phyloP scores from a whole-genome alignment of 2,113 vertebrate genomes.

The Piaya cayana region DNA sequence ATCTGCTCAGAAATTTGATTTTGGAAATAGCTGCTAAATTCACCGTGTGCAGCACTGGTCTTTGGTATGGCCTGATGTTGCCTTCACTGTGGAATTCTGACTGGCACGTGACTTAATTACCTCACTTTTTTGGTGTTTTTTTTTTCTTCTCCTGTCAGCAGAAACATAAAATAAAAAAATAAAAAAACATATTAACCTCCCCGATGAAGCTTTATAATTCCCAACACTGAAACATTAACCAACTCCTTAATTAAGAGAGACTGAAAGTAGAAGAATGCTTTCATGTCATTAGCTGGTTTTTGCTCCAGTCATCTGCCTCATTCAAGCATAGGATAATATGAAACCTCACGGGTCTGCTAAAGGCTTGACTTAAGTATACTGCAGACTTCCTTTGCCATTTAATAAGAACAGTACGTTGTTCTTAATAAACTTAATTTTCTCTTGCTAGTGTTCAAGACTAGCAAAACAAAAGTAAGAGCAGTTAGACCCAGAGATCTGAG shows the following conservation, averaged over 20 bases:
- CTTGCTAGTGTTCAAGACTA: background rate
- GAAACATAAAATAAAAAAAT: conserved; percentile 56
- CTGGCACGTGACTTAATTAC: conserved; percentile 24
- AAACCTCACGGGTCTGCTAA: conserved; percentile 67
- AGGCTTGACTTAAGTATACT: conserved; percentile 56
- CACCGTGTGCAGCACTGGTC: background rate
- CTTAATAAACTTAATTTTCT: conserved; percentile 28
- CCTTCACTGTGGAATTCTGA: background rate
- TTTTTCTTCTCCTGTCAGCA: conserved; percentile 10
- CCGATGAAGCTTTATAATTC: conserved; percentile 52
- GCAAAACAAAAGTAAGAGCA: background rate
- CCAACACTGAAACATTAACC: conserved; percentile 59
- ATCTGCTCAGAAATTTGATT: conserved; percentile 10
- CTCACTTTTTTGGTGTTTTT: background rate
- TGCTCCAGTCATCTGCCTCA: conserved; percentile 64
- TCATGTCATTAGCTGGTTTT: conserved; percentile 69
- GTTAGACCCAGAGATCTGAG: background rate
- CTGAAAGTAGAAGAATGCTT: conserved; percentile 68
- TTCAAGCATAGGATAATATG: conserved; percentile 69
- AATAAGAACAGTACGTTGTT: background rate
- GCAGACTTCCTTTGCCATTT: conserved; percentile 32
- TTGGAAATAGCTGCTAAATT: conserved; percentile 22
- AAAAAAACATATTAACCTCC: conserved; percentile 54
- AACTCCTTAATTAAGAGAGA: conserved; percentile 62
- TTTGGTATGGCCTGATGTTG: background rate